phyloP scores from a whole-genome alignment of 2,113 vertebrate species.

The Anoplopoma fimbria region DNA sequence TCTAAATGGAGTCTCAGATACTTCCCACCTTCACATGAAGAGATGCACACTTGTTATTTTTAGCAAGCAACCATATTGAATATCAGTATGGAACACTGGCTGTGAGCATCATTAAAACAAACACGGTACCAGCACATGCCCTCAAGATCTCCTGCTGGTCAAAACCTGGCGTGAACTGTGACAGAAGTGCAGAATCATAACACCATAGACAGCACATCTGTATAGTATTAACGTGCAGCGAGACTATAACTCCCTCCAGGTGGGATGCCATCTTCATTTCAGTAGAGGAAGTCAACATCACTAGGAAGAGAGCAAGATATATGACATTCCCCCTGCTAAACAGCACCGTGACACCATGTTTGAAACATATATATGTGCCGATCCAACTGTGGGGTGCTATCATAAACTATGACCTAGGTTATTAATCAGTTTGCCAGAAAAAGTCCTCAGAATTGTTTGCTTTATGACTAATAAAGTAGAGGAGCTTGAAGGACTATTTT shows the following conservation, averaged over 20 bases:
- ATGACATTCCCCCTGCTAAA: conserved; percentile 16
- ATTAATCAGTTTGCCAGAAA: conserved; percentile 12
- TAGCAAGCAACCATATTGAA: too few relatives aligned
- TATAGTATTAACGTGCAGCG: not conserved
- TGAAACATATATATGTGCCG: not conserved
- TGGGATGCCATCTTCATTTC: conserved; percentile 10
- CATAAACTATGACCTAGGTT: not conserved
- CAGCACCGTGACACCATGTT: not conserved
- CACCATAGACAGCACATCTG: not conserved
- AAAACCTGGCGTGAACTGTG: not conserved
- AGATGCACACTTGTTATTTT: too few relatives aligned
- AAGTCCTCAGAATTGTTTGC: not conserved
- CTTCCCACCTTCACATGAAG: too few relatives aligned
- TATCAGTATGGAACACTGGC: not conserved
- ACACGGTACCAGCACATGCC: not conserved
- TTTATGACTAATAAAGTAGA: conserved; percentile 17
- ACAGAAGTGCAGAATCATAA: conserved; percentile 2
- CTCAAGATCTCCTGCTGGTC: conserved; percentile 2
- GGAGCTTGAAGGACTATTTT: not conserved
- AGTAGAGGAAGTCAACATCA: conserved; percentile 8
- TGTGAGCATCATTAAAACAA: conserved; percentile 24
- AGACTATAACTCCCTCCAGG: conserved; percentile 2
- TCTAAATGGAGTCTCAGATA: too few relatives aligned
- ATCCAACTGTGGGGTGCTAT: conserved; percentile 10
- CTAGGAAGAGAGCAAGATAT: conserved; percentile 5